phyloP scores from a whole-genome alignment of 2,888 invertebrate genomes.

The Scaptomyza caliginosa region DNA sequence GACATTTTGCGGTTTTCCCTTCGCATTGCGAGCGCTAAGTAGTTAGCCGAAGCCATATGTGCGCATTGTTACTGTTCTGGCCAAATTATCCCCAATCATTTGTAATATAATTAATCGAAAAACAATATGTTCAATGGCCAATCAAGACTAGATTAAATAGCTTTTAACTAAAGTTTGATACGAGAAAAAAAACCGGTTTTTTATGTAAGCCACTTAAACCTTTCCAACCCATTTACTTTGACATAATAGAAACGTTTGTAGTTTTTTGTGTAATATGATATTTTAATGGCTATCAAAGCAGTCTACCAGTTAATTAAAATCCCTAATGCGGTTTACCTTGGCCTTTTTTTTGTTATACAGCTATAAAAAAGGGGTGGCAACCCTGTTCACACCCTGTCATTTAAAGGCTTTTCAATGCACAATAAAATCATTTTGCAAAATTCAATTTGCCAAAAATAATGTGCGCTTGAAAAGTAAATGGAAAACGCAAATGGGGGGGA shows the following conservation, averaged over 20 bases:
- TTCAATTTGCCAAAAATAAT: constrained; percentile 73
- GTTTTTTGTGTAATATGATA: constrained; percentile 74
- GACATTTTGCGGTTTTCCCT: constrained; percentile 53
- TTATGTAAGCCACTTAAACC: constrained; percentile 56
- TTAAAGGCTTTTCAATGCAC: constrained; percentile 55
- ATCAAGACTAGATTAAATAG: too few species aligned
- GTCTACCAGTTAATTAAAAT: constrained; percentile 71
- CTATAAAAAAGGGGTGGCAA: constrained; percentile 56
- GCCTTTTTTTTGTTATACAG: neutral
- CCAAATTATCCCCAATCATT: constrained; percentile 56
- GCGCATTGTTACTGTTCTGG: constrained; percentile 55
- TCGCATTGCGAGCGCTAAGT: constrained; percentile 1
- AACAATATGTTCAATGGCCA: constrained; percentile 74
- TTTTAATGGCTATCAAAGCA: constrained; percentile 79
- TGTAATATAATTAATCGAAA: constrained; percentile 72
- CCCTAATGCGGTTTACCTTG: constrained; percentile 69
- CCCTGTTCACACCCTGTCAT: constrained; percentile 31
- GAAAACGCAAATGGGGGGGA: constrained; percentile 64
- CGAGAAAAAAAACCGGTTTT: too few species aligned
- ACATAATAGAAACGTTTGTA: constrained; percentile 14
- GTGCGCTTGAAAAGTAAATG: constrained; percentile 43
- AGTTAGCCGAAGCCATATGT: constrained; percentile 74
- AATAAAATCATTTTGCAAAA: constrained; percentile 74
- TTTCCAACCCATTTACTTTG: constrained; percentile 43
- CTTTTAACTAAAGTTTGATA: too few species aligned